These are phyloP conservation scores for Ectropis crepuscularia DNA, from an alignment of 2,888 invertebrate species.

Conservation along the genomic window DNA sequence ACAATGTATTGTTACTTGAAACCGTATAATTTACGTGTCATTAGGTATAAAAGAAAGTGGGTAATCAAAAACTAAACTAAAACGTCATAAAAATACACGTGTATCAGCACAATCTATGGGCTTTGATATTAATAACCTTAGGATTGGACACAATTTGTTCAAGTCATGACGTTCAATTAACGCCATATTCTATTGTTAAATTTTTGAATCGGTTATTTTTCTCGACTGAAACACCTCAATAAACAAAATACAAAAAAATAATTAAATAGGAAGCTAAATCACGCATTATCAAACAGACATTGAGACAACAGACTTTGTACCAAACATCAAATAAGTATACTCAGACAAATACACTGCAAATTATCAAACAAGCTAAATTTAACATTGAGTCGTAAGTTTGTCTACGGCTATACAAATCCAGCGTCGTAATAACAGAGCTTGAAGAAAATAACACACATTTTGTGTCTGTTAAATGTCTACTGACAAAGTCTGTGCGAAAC, in stretches of 20 bases:
- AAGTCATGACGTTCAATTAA: no score
- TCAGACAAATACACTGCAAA: constrained; percentile 50
- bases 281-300: constrained; percentile 45
- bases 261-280: constrained; percentile 36
- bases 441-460: constrained; percentile 26
- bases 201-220: not conserved
- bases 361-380: constrained; percentile 58
- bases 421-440: constrained; percentile 24
- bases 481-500: constrained; percentile 23
- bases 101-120: no score
- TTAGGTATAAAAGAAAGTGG: no score
- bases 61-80: no score
- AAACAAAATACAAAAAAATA: not conserved
- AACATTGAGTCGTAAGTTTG: constrained; percentile 50
- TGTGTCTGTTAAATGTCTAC: constrained; percentile 27
- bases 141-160: no score
- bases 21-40: no score
- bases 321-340: constrained; percentile 54
- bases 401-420: constrained; percentile 22
- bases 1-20: no score
- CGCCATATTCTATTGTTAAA: no score
- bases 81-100: no score
- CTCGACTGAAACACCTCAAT: not conserved
- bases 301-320: constrained; percentile 57
- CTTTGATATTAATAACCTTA: no score